phyloP scores from a whole-genome alignment of 1,140 invertebrate genomes.

The Diachasma alloeum region DNA sequence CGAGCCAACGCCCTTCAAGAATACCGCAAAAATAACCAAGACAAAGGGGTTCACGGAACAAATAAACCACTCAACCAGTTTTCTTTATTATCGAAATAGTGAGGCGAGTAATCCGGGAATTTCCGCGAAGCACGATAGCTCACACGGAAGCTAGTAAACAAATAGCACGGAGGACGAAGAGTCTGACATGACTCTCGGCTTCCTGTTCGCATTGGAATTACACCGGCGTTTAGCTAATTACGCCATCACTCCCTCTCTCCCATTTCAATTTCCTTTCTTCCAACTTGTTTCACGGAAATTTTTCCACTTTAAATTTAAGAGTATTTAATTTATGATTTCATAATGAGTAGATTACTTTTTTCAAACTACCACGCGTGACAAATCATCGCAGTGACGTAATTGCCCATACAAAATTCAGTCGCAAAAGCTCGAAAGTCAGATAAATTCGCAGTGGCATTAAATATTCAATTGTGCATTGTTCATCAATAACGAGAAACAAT shows the following conservation, averaged over 20 bases:
- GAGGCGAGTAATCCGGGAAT: not conserved
- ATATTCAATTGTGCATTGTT: not conserved
- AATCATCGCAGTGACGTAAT: no score
- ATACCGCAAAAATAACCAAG: not conserved
- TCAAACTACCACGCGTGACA: no score
- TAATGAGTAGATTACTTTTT: not conserved
- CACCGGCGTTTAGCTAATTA: conserved; percentile 14
- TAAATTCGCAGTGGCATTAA: not conserved
- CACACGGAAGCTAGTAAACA: conserved; percentile 4
- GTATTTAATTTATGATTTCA: not conserved
- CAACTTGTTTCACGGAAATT: not conserved
- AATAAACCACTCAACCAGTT: not conserved
- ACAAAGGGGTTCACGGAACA: not conserved
- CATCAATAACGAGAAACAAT: not conserved
- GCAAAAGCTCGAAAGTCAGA: no score
- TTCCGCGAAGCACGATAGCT: not conserved
- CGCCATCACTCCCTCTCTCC: not conserved
- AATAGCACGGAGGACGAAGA: conserved; percentile 1
- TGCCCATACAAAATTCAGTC: no score
- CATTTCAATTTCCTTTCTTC: not conserved
- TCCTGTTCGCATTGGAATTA: conserved; percentile 8
- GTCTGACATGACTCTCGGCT: not conserved
- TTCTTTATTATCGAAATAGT: not conserved
- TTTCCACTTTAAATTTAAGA: not conserved
- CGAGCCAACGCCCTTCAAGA: conserved; percentile 4